Base-by-base conservation (phyloP, 2,888 invertebrate genomes). In the Cryptus viduatorius region DNA sequence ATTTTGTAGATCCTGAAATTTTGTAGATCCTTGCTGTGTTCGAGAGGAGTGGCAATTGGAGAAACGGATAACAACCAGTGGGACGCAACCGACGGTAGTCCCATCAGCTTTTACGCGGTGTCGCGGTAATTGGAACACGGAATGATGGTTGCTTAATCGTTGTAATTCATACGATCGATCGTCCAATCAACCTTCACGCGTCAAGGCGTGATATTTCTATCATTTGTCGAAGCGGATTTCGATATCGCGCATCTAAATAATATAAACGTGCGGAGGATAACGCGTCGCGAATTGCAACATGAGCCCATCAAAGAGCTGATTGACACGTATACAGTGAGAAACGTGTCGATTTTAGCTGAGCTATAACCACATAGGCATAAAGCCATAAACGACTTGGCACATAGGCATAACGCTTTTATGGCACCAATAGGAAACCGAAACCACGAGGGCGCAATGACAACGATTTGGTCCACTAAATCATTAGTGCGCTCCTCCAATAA, bases 181-280 rank as follows among this genome's bases (percentile, higher is more conserved):
- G 77, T 72, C 76, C 86, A 86, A 86, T 85, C 87, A 83, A 86
- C 85, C 81, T 81, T 61, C 53, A 82, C 71, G 83, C 79, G 80
- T 80, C 72, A 76, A 77, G 77, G 59, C 72, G 73, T 37, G 77
- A 65, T 56, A 50, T 69, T 16, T 59, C 65, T 79, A 44, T 77
- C 46, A 46, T 44, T 44, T n/a, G 24, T 12, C 48, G 31, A 75
- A 64, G 73, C 37, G 48, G 19, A 75, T 64, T 64, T 71, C 71
- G 29, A 46, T 50, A 19, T 53, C 64, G 19, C 19, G 44, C 44
- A 19, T 69, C 68, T 8, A 24, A 48, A 19, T 79, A 71, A 48
- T 19, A 69, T 5, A 50, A 50, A 42, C 64, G 65, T 72, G 16
- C 42, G 56, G 53, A n/a, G 16, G 16, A 64, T 12, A 24, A 56